Evolutionary conservation across 2,113 vertebrate genomes (phyloP).

Genomic region (Takifugu flavidus): DNA sequence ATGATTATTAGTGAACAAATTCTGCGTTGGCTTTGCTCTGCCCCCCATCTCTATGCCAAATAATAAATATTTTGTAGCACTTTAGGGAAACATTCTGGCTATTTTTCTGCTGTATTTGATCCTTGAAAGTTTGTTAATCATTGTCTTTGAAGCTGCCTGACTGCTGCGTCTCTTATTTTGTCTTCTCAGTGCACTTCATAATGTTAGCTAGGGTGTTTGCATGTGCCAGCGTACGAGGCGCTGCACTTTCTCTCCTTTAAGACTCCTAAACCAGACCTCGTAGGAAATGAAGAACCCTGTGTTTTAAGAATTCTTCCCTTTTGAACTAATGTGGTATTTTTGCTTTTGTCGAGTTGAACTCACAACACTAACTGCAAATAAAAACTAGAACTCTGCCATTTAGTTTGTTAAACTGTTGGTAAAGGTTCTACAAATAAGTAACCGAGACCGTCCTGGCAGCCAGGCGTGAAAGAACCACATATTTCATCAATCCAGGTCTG

Average conservation of each 20-base stretch:
- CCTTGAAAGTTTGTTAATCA: constrained; percentile 35
- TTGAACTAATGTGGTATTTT: constrained; percentile 11
- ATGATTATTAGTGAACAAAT: no score
- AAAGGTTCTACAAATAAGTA: constrained; percentile 40
- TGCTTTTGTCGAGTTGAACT: constrained; percentile 10
- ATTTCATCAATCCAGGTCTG: constrained; percentile 49
- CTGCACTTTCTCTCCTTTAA: constrained; percentile 20
- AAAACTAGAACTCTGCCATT: no score
- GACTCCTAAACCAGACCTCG: constrained; percentile 36
- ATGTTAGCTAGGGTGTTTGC: constrained; percentile 36
- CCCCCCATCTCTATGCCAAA: not conserved
- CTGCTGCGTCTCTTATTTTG: constrained; percentile 35
- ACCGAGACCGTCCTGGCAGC: constrained; percentile 47
- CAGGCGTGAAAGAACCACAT: constrained; percentile 41
- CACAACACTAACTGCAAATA: not conserved
- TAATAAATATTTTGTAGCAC: not conserved
- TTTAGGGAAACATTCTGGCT: not conserved
- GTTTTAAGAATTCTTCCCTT: constrained; percentile 41
- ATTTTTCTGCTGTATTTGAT: constrained; percentile 14
- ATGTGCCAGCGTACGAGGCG: constrained; percentile 36
- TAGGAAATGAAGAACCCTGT: constrained; percentile 24
- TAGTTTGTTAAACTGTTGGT: constrained; percentile 13
- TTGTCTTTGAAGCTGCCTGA: constrained; percentile 12
- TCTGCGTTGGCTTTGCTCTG: constrained; percentile 1
- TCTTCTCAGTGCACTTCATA: constrained; percentile 34